These are phyloP conservation scores for Stegodyphus dumicola DNA, from an alignment of 1,140 invertebrate species.

Conservation along the genomic window DNA sequence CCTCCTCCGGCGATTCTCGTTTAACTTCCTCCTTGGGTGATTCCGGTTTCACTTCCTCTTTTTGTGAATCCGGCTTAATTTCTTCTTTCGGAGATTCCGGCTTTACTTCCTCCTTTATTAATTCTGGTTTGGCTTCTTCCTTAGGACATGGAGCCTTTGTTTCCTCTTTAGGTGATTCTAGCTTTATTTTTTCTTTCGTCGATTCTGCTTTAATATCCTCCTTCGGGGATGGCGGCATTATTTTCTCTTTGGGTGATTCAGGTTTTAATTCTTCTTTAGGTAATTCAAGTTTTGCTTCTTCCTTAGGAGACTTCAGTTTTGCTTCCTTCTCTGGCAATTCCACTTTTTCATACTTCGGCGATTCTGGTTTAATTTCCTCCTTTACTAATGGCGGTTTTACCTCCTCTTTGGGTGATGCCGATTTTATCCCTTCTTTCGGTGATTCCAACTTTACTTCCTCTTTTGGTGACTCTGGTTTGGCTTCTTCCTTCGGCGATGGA, in stretches of 20 bases:
- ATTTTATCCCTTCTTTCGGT: neutral
- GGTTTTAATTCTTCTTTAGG: constrained; percentile 1
- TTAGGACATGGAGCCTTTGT: neutral
- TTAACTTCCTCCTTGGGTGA: neutral
- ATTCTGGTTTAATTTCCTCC: neutral
- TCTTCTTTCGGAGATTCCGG: neutral
- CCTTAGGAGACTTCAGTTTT: constrained; percentile 68
- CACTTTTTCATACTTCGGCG: constrained; percentile 59
- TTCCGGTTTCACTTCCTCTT: neutral
- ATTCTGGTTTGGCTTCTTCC: neutral
- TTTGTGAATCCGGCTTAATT: too few species aligned
- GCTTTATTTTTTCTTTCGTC: neutral
- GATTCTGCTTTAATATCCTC: neutral
- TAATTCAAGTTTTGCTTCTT: constrained; percentile 73
- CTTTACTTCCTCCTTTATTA: too few species aligned
- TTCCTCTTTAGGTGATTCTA: neutral
- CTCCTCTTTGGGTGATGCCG: neutral
- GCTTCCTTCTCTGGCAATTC: neutral
- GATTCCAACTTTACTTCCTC: neutral
- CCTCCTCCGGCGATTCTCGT: too few species aligned
- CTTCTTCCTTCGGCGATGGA: too few species aligned
- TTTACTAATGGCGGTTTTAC: neutral
- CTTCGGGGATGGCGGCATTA: neutral
- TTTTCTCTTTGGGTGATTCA: neutral
- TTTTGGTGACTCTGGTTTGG: neutral